These are phyloP conservation scores for Salpingus planirostris DNA, from an alignment of 2,888 invertebrate species.

Conservation along the genomic window DNA sequence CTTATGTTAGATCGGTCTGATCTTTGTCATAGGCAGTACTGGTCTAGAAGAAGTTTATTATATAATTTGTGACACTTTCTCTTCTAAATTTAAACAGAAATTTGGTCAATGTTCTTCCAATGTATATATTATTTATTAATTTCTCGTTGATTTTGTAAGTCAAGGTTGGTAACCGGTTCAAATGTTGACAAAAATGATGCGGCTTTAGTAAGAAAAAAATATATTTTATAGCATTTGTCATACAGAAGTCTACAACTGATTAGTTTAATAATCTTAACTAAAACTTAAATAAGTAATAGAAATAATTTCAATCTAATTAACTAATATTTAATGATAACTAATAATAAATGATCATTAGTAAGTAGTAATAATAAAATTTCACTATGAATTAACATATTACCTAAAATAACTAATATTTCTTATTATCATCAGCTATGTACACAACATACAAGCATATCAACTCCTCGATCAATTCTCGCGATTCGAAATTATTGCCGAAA, in stretches of 20 bases:
- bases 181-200: too few relatives aligned
- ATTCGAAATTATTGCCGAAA: conserved; percentile 9
- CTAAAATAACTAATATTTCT: conserved; percentile 16
- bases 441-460: conserved; percentile 17
- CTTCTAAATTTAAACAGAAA: not conserved
- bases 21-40: too few relatives aligned
- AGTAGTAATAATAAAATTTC: conserved; percentile 9
- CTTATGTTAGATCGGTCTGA: too few relatives aligned
- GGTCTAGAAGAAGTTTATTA: too few relatives aligned
- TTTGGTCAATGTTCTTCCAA: too few relatives aligned
- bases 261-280: conserved; percentile 21
- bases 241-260: conserved; percentile 28
- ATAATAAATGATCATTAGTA: conserved; percentile 2
- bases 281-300: too few relatives aligned
- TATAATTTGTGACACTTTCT: not conserved
- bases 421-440: conserved; percentile 15
- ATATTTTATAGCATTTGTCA: conserved; percentile 28
- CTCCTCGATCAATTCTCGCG: too few relatives aligned
- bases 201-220: conserved; percentile 28
- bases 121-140: too few relatives aligned
- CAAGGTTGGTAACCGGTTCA: not conserved
- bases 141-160: not conserved
- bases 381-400: conserved; percentile 24
- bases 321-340: not conserved
- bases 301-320: conserved; percentile 10